Base-by-base conservation (phyloP, 2,888 invertebrate genomes). In the Schrankia costaestrigalis region DNA sequence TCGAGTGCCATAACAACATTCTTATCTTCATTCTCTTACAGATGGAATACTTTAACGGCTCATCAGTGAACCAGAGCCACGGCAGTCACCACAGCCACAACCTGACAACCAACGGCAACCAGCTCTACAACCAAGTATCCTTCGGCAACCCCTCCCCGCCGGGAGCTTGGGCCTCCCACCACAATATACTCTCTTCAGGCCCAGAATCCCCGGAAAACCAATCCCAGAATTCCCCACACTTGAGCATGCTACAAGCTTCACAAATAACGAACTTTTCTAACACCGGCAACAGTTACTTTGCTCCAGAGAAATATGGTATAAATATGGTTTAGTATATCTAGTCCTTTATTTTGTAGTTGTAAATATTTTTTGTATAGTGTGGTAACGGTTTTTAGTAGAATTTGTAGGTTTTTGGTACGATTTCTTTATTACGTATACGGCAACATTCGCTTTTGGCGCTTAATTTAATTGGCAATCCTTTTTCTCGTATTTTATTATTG, bases 31-130 rank as follows among this genome's bases (percentile, higher is more conserved):
- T 2, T 31, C 35, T n/a, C 7, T 71, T 65, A 0, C 78, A 89
- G 89, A 88, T 89, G 89, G 89, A 88, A 46, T 87, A 88, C 55
- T 86, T 87, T 71, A 87, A 88, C 72, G 89, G 88, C 1, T 64
- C 89, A 0, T 71, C 85, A 0, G 81, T 86, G 29, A 87, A 87
- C 68, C 87, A 87, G 35, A 57, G 77, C 2, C 87, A 86, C 61
- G 80, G 84, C 6, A 59, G 74, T 31, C 83, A 84, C 55, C 79
- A 86, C 65, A 62, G 78, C 25, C 85, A 86, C 72, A 84, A 86
- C 71, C 58, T 86, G 10, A 76, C 83, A 2, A 61, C 84, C 35
- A 86, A 85, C 63, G 78, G 83, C 36, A 85, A 87, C 63, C 86
- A 86, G 54, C 76, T 88, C 0, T 86, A 88, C 78, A 87, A 88